phyloP scores from a whole-genome alignment of 92 coral and sea anemone genomes.

The Phenganax marumi region DNA sequence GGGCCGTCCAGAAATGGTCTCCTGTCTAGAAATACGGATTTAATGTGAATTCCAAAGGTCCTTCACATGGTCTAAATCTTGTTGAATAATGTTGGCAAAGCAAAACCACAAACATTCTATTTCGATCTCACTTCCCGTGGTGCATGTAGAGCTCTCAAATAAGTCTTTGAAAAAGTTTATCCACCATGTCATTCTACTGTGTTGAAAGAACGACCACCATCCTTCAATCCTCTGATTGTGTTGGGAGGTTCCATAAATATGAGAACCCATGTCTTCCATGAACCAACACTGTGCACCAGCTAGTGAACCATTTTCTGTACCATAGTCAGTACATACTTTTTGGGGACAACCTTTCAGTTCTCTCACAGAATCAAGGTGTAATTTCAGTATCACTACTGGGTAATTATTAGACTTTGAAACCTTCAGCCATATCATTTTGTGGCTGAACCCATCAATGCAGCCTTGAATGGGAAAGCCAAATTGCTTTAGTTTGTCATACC shows the following conservation, averaged over 20 bases:
- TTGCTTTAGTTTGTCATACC: too few relatives aligned
- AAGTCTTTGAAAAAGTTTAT: constrained; percentile 32
- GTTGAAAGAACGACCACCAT: constrained; percentile 11
- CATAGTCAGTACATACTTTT: too few relatives aligned
- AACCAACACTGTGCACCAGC: too few relatives aligned
- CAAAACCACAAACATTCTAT: constrained; percentile 42
- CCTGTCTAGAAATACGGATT: constrained; percentile 30
- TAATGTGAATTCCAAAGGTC: constrained; percentile 47
- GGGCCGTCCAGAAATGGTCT: constrained; percentile 41
- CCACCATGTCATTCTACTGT: constrained; percentile 36
- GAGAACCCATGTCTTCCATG: too few relatives aligned
- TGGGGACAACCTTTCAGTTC: too few relatives aligned
- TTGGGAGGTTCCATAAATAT: too few relatives aligned
- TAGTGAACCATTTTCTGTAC: too few relatives aligned
- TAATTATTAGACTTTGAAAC: not conserved
- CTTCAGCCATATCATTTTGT: not conserved
- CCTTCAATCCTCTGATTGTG: too few relatives aligned
- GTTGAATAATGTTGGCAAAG: constrained; percentile 29
- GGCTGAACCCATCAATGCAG: constrained; percentile 1
- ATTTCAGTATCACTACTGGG: too few relatives aligned
- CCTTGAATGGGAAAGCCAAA: too few relatives aligned
- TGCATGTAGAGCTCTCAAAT: not conserved
- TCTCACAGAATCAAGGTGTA: too few relatives aligned
- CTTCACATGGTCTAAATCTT: constrained; percentile 33
- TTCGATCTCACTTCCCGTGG: not conserved